Conservation (phyloP, 2,888 invertebrate genomes). For the Agrotis puta region DNA sequence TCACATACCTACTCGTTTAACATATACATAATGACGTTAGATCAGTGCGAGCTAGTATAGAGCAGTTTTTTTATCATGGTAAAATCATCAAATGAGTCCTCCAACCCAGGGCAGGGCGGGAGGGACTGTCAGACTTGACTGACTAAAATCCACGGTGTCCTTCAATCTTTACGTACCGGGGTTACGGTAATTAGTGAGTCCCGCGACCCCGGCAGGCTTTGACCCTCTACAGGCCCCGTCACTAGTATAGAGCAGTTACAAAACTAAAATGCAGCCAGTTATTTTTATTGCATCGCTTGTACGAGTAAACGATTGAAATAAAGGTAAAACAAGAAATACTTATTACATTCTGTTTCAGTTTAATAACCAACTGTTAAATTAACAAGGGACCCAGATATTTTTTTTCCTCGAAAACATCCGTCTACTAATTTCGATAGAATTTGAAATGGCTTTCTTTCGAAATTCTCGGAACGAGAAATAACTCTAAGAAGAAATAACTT, state of each 20-base stretch:
- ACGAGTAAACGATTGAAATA: neutral
- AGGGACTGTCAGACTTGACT: too few relatives aligned
- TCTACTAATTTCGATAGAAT: slow-evolving; percentile 33
- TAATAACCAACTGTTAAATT: neutral
- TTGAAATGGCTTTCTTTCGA: slow-evolving; percentile 21
- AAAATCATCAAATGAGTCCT: too few relatives aligned
- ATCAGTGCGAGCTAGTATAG: too few relatives aligned
- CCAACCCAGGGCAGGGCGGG: too few relatives aligned
- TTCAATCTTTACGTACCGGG: too few relatives aligned
- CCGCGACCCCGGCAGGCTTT: too few relatives aligned
- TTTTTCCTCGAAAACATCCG: neutral
- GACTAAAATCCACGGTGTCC: too few relatives aligned
- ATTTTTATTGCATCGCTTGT: neutral
- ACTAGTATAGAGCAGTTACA: neutral
- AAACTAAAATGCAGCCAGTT: neutral
- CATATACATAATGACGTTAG: too few relatives aligned
- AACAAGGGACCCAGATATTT: neutral
- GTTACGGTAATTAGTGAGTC: too few relatives aligned
- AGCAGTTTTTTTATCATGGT: too few relatives aligned
- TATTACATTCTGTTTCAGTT: neutral
- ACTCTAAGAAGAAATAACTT: slow-evolving; percentile 21
- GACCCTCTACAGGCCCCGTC: too few relatives aligned
- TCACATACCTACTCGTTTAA: too few relatives aligned
- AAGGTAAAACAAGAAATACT: slow-evolving; percentile 7
- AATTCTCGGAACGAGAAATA: slow-evolving; percentile 9